Evolutionary conservation across 2,888 invertebrate species (phyloP), one percentile per base, ranked within the genome.

Genomic region (Loripinus fragilis): DNA sequence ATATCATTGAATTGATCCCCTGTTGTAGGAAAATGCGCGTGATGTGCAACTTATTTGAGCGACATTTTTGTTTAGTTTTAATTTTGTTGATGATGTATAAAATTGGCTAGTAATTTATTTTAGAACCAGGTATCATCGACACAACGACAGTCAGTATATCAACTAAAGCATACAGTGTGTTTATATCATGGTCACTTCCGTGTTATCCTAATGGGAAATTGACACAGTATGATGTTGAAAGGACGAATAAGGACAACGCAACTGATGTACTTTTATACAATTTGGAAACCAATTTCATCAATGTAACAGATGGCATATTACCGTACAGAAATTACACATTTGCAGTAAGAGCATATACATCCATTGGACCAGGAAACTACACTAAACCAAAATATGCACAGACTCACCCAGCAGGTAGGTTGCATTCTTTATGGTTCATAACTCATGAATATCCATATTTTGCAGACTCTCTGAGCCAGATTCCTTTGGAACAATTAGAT

Each of bases 291-390:
- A 35, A 20, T n/a, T 15, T 35, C 20, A 25, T n/a, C n/a, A 66
- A 12, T 8, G 2, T 66, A 5, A 35, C 33, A 7, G 38, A 55
- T 8, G n/a, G 12, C 12, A 60, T 45, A 5, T 23, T 38, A 38
- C 67, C 67, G 7, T 67, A 41, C 23, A 67, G 42, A 28, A 67
- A 67, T 17, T 67, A 67, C 20, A 41, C 67, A 8, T 25, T 67
- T 28, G 3, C 7, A 28, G 20, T 67, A 12, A 23, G n/a, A 2
- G 67, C 67, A 2, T 7, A 1, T 15, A 67, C 67, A 7, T 15
- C 5, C 5, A 17, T 23, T n/a, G 67, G 67, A 2, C 10, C 3
- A 8, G 67, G 67, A 41, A 67, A 67, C 23, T 67, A 41, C 42
- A 42, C 41, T 5, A n/a, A 41, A 25, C 8, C 67, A 38, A 45